Conservation (phyloP, 2,888 invertebrate species). For the Coenonympha arcania region DNA sequence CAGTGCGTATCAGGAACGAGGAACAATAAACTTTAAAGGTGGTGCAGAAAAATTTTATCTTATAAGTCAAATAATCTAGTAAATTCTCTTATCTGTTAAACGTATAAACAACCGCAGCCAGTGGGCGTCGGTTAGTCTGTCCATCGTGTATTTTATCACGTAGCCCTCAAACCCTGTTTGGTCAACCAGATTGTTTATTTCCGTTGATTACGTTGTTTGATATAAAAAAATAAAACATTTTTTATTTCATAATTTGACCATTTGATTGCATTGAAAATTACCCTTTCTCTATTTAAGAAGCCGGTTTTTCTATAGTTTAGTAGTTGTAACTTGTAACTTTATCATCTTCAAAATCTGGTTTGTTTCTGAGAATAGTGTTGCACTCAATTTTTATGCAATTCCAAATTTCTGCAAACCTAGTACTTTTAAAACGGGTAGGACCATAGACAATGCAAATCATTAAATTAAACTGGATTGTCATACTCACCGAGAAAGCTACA, state of each 20-base stretch:
- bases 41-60: not conserved
- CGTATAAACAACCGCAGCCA: not conserved
- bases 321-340: not conserved
- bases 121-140: constrained; percentile 5
- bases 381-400: too few species aligned
- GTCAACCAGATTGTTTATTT: not conserved
- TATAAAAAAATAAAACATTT: too few species aligned
- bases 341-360: not conserved
- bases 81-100: not conserved
- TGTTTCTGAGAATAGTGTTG: too few species aligned
- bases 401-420: too few species aligned
- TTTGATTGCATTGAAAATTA: too few species aligned
- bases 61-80: constrained; percentile 1
- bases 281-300: too few species aligned
- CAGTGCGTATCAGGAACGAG: too few species aligned
- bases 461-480: not conserved
- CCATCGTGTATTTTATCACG: constrained; percentile 1
- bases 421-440: too few species aligned
- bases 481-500: not conserved
- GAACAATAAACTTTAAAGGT: not conserved
- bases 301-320: not conserved
- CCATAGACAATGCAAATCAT: too few species aligned
- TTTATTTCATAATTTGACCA: too few species aligned
- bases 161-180: not conserved
- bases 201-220: too few species aligned